Evolutionary conservation across 2,113 vertebrate genomes (phyloP), one percentile per base, ranked within the genome.

Genomic region (Perognathus longimembris): DNA sequence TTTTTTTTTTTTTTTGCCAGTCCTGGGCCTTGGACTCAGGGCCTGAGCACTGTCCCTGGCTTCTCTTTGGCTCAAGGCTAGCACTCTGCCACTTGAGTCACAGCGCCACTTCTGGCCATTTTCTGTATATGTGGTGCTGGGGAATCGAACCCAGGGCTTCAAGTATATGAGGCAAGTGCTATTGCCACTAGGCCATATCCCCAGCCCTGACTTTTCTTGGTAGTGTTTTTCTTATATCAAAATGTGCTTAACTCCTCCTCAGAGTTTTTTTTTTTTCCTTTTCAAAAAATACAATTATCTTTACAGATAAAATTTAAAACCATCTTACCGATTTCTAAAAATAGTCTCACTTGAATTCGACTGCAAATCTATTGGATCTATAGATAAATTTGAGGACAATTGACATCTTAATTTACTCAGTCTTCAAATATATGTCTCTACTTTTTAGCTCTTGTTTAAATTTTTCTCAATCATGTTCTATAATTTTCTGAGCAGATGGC

Each of bases 271-370:
- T 64, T 64, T 64, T 45, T 45, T 45, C 9, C 12, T 45, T 45
- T 45, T 45, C 12, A 45, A 45, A 45, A 95, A 94, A 42, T 79
- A 85, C 14, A 1, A 66, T 81, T 73, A 61, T 21, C 22, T 59
- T 76, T 89, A 38, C n/a, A 82, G 57, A 45, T 67, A 63, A 86
- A 71, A 73, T 74, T 89, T 82, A 61, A 32, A 85, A 24, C 17
- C 1, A 70, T 20, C 14, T 86, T 92, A 12, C 42, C 70, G 89
- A 24, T 82, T 94, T 86, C 89, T 92, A 69, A 67, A 92, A 78
- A 22, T 30, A 66, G 21, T 67, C 30, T 34, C 64, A 28, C 45
- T 70, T 90, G 54, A 81, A 94, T 73, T 77, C 92, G 22, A 36
- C 36, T 74, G 3, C 5, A 2, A 78, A 30, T 87, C 32, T 69